These are phyloP conservation scores for Papilio aristodemus DNA, from an alignment of 1,140 invertebrate species.

Conservation along the genomic window DNA sequence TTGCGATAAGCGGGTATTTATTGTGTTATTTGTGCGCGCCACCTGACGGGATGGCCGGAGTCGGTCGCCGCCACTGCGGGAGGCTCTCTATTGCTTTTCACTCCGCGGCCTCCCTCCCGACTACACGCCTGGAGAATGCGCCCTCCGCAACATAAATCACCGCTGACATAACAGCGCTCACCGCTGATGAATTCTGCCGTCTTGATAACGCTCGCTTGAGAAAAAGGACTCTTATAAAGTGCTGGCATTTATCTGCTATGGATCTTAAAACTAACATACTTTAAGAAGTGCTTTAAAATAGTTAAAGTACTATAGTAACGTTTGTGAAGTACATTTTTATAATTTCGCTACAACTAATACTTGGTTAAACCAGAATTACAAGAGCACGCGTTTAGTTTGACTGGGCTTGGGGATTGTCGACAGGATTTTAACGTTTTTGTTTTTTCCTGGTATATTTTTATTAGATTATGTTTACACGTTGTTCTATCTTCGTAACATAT, in stretches of 20 bases:
- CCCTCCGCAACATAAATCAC: slow-evolving; percentile 66
- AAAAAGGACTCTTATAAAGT: slow-evolving; percentile 34
- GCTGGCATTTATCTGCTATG: not conserved
- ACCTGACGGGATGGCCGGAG: slow-evolving; percentile 58
- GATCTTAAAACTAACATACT: not conserved
- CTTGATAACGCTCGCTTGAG: slow-evolving; percentile 45
- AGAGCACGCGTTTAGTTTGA: no score
- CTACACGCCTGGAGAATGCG: slow-evolving; percentile 50
- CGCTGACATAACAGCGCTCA: slow-evolving; percentile 55
- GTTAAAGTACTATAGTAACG: not conserved
- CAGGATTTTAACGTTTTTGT: no score
- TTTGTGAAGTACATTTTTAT: not conserved
- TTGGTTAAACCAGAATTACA: no score
- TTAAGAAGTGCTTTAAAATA: not conserved
- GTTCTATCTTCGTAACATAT: no score
- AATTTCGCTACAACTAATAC: not conserved
- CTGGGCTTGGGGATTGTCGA: no score
- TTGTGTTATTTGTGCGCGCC: slow-evolving; percentile 75
- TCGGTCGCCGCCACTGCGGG: slow-evolving; percentile 58
- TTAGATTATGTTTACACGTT: no score
- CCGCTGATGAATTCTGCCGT: slow-evolving; percentile 58
- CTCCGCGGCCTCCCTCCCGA: slow-evolving; percentile 52
- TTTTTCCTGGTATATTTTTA: no score
- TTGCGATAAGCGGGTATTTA: slow-evolving; percentile 78
- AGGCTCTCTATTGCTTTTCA: slow-evolving; percentile 68